Percentiles rank a stretch among this genome's conserved stretches.
These are phyloP conservation scores for Oligia latruncula DNA, from an alignment of 2,888 invertebrate genomes.

Conservation along the genomic window DNA sequence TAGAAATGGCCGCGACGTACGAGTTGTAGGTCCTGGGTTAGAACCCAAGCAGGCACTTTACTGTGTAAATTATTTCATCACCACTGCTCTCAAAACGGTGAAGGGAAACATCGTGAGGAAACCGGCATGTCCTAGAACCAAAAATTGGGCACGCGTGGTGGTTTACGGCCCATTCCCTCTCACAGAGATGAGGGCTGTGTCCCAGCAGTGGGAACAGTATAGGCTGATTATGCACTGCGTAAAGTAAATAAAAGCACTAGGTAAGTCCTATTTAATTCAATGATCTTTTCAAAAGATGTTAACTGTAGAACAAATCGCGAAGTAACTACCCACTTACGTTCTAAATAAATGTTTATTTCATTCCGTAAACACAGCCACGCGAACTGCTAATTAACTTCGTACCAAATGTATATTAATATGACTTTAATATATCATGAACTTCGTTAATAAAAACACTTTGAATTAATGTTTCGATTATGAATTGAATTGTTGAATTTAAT, in stretches of 20 bases:
- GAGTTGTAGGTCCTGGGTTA: neutral
- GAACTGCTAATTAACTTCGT: slow-evolving; percentile 75
- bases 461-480: slow-evolving; percentile 32
- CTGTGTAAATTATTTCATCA: neutral
- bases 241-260: neutral
- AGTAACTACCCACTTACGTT: slow-evolving; percentile 71
- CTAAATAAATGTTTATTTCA: slow-evolving; percentile 74
- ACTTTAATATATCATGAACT: slow-evolving; percentile 44
- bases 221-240: neutral
- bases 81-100: neutral
- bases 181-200: neutral
- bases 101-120: neutral
- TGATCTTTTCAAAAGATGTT: slow-evolving; percentile 47
- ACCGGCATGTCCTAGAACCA: too few species aligned
- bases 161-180: neutral
- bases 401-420: slow-evolving; percentile 54
- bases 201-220: neutral
- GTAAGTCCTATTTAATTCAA: slow-evolving; percentile 19
- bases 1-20: too few species aligned
- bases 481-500: slow-evolving; percentile 13
- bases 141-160: neutral
- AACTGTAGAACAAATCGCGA: slow-evolving; percentile 56
- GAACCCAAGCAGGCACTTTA: neutral
- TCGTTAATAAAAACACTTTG: slow-evolving; percentile 39
- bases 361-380: slow-evolving; percentile 74